Conservation (phyloP, 2,888 invertebrate genomes). For the Bombylius major region DNA sequence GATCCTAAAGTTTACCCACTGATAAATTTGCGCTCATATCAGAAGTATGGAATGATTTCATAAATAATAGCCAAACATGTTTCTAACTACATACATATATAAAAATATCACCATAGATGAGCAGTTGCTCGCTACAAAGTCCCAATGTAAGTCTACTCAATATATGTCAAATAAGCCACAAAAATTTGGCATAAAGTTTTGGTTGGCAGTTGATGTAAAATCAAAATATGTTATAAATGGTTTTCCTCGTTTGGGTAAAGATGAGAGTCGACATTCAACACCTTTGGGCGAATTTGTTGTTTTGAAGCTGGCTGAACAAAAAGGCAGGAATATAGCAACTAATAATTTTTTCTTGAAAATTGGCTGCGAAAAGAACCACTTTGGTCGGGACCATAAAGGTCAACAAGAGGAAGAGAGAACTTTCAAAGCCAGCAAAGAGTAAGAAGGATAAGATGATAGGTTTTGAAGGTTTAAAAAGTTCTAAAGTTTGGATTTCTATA, state of each 20-base stretch:
- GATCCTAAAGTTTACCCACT: background rate
- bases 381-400: slow-evolving; percentile 1
- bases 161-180: slow-evolving; percentile 19
- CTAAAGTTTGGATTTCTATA: too few species aligned
- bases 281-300: slow-evolving; percentile 3
- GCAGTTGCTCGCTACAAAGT: background rate
- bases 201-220: slow-evolving; percentile 16
- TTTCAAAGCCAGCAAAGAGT: slow-evolving; percentile 1
- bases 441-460: slow-evolving; percentile 4
- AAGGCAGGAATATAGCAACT: slow-evolving; percentile 1
- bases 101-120: slow-evolving; percentile 2
- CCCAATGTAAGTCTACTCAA: slow-evolving; percentile 13
- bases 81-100: background rate
- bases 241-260: slow-evolving; percentile 11
- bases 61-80: background rate
- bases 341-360: slow-evolving; percentile 1
- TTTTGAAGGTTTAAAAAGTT: too few species aligned
- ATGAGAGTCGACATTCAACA: background rate
- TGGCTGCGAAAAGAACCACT: slow-evolving; percentile 1
- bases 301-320: background rate
- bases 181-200: slow-evolving; percentile 17
- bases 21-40: slow-evolving; percentile 1
- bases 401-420: slow-evolving; percentile 4
- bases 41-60: too few species aligned
- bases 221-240: slow-evolving; percentile 17